Evolutionary conservation across 2,797 vertebrate genomes (phyloP), one percentile per base, ranked within the genome.

Genomic region (Thripadectes ignobilis): DNA sequence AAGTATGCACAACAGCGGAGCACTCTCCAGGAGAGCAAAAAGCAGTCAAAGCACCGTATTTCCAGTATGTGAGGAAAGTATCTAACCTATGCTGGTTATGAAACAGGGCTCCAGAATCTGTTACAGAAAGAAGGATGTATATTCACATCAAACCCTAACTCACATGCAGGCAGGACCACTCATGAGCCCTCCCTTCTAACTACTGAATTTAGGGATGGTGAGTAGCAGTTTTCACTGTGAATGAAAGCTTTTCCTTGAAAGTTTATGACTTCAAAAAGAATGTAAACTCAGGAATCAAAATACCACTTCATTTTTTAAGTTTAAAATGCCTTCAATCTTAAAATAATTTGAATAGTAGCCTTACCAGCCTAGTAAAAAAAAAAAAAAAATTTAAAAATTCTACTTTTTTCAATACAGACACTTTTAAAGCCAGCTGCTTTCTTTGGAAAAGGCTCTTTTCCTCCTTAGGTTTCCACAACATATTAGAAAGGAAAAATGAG

Each of bases 171-270:
- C 48, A 61, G 49, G 59, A 72, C 27, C 10, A 32, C 16, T 75
- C 54, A 19, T 1, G 9, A 81, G n/a, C 10, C 36, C 8, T 61
- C 15, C 68, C 9, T 27, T 65, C 12, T 27, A 54, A 10, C 14
- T 87, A 78, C 3, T 0, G 1, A 63, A 38, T 61, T 41, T 57
- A 4, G 26, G 12, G 12, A 14, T 2, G 3, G 18, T 1, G 2
- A 75, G 59, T 7, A 85, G 54, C 18, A 85, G 30, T 27, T 94
- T 82, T 72, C 55, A 69, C 26, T 32, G 12, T 2, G 29, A 93
- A 94, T 2, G 0, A 71, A 80, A 73, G 41, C 24, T 80, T 39
- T 17, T 77, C 59, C 30, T 61, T n/a, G 26, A 87, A 91, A 87
- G 30, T 29, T 91, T 71, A 18, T 7, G 58, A 75, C 34, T 52